Evolutionary conservation across 2,113 vertebrate species (phyloP).

Genomic region (Ailuropoda melanoleuca): DNA sequence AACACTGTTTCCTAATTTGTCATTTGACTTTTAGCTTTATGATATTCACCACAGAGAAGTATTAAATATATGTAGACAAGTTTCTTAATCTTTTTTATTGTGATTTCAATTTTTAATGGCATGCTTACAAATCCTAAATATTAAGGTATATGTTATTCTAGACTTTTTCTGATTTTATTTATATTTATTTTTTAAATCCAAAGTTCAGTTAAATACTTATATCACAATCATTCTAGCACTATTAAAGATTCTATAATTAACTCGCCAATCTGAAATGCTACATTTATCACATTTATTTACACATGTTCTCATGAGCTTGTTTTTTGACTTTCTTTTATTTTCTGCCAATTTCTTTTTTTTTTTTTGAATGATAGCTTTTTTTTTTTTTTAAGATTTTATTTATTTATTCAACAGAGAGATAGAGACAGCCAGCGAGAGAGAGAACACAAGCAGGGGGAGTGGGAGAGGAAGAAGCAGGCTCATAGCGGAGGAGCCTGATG

Average conservation of each 20-base stretch:
- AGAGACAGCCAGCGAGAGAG: no score
- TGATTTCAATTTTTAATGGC: background rate
- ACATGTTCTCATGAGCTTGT: background rate
- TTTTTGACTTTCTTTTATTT: background rate
- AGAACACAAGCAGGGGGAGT: no score
- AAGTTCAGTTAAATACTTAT: background rate
- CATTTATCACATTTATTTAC: background rate
- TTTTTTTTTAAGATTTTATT: no score
- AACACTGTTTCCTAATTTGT: background rate
- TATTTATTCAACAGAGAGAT: no score
- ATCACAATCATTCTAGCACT: background rate
- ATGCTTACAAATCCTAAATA: background rate
- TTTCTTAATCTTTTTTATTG: background rate
- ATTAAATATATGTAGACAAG: background rate
- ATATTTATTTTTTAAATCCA: background rate
- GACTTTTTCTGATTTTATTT: background rate
- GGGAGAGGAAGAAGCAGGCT: no score
- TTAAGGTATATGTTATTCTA: background rate
- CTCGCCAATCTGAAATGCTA: background rate
- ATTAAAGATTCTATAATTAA: background rate
- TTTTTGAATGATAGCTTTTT: no score
- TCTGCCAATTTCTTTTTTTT: no score
- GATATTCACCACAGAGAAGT: background rate
- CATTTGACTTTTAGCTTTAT: background rate
- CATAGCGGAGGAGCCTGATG: no score